Base-by-base conservation (phyloP, 2,113 vertebrate genomes). In the Poeciliopsis occidentalis region DNA sequence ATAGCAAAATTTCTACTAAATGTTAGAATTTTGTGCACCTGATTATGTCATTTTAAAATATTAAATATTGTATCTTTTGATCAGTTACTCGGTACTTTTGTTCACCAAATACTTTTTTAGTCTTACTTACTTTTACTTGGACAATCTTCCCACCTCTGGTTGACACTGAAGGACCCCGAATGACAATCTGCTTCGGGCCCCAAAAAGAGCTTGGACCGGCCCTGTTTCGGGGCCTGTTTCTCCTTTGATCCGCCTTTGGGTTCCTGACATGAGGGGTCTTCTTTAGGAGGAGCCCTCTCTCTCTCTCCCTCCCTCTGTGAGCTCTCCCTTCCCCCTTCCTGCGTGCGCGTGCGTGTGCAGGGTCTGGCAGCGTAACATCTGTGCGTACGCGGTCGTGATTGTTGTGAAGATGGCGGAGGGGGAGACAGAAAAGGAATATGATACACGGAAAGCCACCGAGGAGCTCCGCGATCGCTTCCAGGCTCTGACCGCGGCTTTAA, bases 321-420 rank as follows among this genome's bases (percentile, higher is more conserved):
- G 32, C 57, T 76, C 79, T 83, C 79, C 66, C 76, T 67, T 62
- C 79, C 76, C 76, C 30, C 66, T 54, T 26, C 15, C 12, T 88
- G 88, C 92, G 91, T 93, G 91, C 89, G 89, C 86, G 93, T 89
- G 91, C 89, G 93, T 88, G 93, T 92, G 89, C 82, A 15, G 39
- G 51, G 85, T 89, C 89, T 92, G 88, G 92, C 91, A 80, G 91
- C 91, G 92, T 93, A 93, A 93, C 92, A 93, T 92, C 90, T 94
- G 91, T 95, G 95, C 95, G 96, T 97, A 97, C 96, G 96, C 95
- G 95, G 95, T 96, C 95, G 96, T 97, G 96, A 96, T 95, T 96
- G 97, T 95, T 96, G 96, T 96, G 96, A 98, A 98, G 96, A 98
- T 98, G 97, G 97, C 97, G 97, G 97, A 97, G 96, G 97, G 96